Base-by-base conservation (phyloP, 1,140 invertebrate species). In the Heliconius himera region DNA sequence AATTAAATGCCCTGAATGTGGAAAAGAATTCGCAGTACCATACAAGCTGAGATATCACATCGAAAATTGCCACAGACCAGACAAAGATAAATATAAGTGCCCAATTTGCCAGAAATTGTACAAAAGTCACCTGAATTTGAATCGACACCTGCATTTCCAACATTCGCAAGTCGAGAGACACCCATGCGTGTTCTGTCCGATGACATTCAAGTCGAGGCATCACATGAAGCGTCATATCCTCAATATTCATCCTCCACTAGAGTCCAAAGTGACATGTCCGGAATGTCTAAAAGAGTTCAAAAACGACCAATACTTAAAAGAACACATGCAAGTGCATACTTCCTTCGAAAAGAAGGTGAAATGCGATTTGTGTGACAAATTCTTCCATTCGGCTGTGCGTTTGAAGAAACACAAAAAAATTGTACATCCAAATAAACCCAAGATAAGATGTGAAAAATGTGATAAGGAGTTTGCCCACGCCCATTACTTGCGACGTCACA, bases 401-500 rank as follows among this genome's bases (percentile, higher is more conserved):
- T 80, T 94, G 77, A 93, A 93, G 74, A 94, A 94, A 33, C 93
- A 94, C n/a, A 93, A 93, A 72, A 93, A 92, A 77, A 94, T 94
- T 3, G 93, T 94, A 1, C 93, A 94, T 54, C 93, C 93, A 0
- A 85, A 88, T 1, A 93, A 93, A 49, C 91, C 92, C 0, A 94
- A 94, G 81, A 82, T 93, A 1, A 82, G 91, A 0, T 94, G 93
- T 49, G 91, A 93, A 66, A 93, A 94, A 33, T 94, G 93, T 20
- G 85, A 91, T 33, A 94, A 94, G 76, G 91, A 93, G 74, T 94
- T 94, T 33, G 91, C 91, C 0, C 93, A 94, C 26, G 89, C 88
- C 0, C 93, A 94, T 36, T 94, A 94, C 66, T 70, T 94, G 76
- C 78, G 88, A 1, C 85, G 93, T 0, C 93, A 94, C 36, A 88